A percentile compares a stretch with the other conserved stretches of the same genome.
These are phyloP conservation scores for Thermophis baileyi DNA, from an alignment of 2,113 vertebrate species.

Conservation along the genomic window DNA sequence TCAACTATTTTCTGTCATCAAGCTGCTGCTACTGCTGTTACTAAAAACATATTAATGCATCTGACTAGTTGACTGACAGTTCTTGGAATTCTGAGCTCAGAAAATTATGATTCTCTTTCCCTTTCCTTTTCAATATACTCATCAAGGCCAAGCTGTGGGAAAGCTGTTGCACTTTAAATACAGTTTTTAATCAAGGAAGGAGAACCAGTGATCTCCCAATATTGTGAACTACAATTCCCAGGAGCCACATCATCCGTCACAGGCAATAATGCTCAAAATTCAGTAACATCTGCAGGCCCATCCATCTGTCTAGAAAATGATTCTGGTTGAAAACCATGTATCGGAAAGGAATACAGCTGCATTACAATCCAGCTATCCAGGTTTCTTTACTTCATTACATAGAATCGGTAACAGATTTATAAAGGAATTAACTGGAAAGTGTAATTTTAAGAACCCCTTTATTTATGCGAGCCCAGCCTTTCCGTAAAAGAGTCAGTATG, in stretches of 20 bases:
- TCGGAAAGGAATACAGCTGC: neutral
- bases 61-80: neutral
- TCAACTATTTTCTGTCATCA: neutral
- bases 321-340: neutral
- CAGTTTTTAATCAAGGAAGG: neutral
- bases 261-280: neutral
- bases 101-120: neutral
- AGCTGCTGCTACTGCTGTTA: neutral
- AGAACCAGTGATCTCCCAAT: neutral
- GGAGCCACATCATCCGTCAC: neutral
- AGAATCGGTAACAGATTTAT: slow-evolving; percentile 15
- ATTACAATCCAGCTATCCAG: neutral
- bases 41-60: neutral
- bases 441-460: neutral
- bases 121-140: neutral
- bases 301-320: neutral
- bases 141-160: neutral
- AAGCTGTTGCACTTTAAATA: neutral
- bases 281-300: neutral
- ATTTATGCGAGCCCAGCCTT: slow-evolving; percentile 23
- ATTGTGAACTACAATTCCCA: neutral
- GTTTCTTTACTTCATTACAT: slow-evolving; percentile 12
- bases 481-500: slow-evolving; percentile 47
- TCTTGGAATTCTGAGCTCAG: neutral
- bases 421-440: slow-evolving; percentile 36